Evolutionary conservation across 2,888 invertebrate genomes (phyloP), one percentile per base, ranked within the genome.

Genomic region (Eulithis testata): DNA sequence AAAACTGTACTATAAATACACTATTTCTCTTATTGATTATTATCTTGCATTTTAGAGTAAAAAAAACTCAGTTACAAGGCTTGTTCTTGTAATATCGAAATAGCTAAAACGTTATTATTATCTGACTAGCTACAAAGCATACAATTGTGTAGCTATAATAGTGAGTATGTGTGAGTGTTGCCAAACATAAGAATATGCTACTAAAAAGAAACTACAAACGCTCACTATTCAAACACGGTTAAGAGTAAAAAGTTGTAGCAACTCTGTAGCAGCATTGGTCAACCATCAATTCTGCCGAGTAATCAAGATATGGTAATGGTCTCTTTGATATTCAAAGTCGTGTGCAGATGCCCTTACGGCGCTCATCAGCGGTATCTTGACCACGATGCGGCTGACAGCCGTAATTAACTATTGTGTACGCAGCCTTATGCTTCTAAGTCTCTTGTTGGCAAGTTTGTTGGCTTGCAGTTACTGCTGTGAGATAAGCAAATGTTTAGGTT

Each of bases 261-360:
- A 12, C 84, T 82, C 81, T 78, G 62, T 81, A 73, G 56, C 74
- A 69, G 78, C 85, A 76, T 77, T 78, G 76, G 77, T 79, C 63
- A 75, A 70, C 71, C 69, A 73, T 78, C 69, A 75, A 77, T 77
- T 81, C 79, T 76, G 73, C 73, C 74, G 72, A 73, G 81, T 76
- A 84, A 87, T 87, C 86, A 84, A 86, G 87, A 87, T 87, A 87
- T 87, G 87, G 78, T 86, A 86, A 87, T 87, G 71, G 70, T 74
- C 80, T 81, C 82, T 85, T 87, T 87, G 86, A 84, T 85, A 85
- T 85, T 83, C 83, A 84, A 85, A 86, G 79, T 80, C 76, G 75
- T 78, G 81, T 79, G 80, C 82, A 83, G 79, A 82, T 74, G 77
- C 65, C 66, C 73, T 76, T 77, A 76, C 74, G 73, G 75, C 69